A percentile compares a stretch with the other conserved stretches of the same genome.
These are phyloP conservation scores for Danaus melanippus DNA, from an alignment of 1,140 invertebrate species.

Conservation along the genomic window DNA sequence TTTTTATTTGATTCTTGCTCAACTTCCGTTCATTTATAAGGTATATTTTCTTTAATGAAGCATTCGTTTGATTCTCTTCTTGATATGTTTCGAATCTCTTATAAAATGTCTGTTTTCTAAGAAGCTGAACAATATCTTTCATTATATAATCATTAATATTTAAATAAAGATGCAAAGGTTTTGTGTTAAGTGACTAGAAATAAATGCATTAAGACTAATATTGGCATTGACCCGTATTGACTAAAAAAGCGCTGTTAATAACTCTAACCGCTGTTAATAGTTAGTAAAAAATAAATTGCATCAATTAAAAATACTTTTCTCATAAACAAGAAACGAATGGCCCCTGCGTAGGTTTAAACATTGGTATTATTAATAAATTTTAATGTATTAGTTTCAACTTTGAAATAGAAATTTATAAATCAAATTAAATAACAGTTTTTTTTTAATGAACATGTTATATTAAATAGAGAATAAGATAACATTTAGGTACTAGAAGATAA, in stretches of 20 bases:
- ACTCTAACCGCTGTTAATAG: too few relatives aligned
- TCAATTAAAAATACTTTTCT: not conserved
- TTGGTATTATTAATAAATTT: not conserved
- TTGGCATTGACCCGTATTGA: not conserved
- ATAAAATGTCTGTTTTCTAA: slow-evolving; percentile 10
- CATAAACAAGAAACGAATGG: not conserved
- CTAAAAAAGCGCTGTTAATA: slow-evolving; percentile 3
- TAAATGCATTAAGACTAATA: slow-evolving; percentile 16
- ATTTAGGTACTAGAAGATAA: too few relatives aligned
- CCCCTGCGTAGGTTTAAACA: not conserved
- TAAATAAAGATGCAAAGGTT: not conserved
- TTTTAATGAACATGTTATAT: too few relatives aligned
- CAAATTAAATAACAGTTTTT: too few relatives aligned
- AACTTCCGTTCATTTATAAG: slow-evolving; percentile 25
- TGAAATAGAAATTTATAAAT: too few relatives aligned
- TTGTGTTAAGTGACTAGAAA: not conserved
- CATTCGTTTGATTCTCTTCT: slow-evolving; percentile 18
- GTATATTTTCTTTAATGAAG: slow-evolving; percentile 12
- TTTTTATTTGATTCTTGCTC: slow-evolving; percentile 34
- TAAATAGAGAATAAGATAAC: too few relatives aligned
- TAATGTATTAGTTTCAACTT: too few relatives aligned
- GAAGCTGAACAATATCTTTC: slow-evolving; percentile 45
- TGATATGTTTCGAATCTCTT: slow-evolving; percentile 43
- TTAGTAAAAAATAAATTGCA: too few relatives aligned
- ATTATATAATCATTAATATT: not conserved